Base-by-base conservation (phyloP, 1,140 invertebrate species). In the Eurosta solidaginis region DNA sequence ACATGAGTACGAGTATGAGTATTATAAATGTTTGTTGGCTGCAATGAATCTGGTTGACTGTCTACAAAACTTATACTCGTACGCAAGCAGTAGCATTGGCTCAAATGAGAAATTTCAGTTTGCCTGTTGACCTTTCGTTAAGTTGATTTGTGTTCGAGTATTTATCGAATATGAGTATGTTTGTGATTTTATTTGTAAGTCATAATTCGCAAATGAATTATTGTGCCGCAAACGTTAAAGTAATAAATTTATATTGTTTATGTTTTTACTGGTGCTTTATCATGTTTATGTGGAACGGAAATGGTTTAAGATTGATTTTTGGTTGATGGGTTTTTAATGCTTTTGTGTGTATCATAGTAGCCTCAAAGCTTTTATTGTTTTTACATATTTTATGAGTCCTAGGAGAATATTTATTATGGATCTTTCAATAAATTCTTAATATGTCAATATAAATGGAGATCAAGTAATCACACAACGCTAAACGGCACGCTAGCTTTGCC, bases 241-340 rank as follows among this genome's bases (percentile, higher is more conserved):
- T 68, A 68, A 68, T 68, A 68, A 68, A 68, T 68, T 68, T 68
- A 68, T 68, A 68, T 68, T 68, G 59, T 68, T 68, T 68, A 68
- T 68, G 59, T 40, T 68, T 68, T 68, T 68, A 68, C 59, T 68
- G 59, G 33, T 68, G 40, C 59, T 68, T 68, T 68, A 68, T 68
- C 59, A 68, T 68, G 27, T 68, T 36, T 40, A 68, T 68, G 59
- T 68, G n/a, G 59, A 68, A 68, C 59, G 59, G 59, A 68, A 68
- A 68, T 68, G 59, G 14, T 68, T 40, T 40, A 36, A 40, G 59
- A 68, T 68, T 68, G 59, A 68, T 68, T 68, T 68, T 36, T 68
- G 33, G 25, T 40, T 68, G 59, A 68, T 68, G 59, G 59, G 33
- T 33, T 68, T 68, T 68, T 68, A 68, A 68, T 42, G 59, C 40